Percentiles rank a stretch among this genome's conserved stretches.
These are phyloP conservation scores for Athalia rosae DNA, from an alignment of 2,888 invertebrate species.

Conservation along the genomic window DNA sequence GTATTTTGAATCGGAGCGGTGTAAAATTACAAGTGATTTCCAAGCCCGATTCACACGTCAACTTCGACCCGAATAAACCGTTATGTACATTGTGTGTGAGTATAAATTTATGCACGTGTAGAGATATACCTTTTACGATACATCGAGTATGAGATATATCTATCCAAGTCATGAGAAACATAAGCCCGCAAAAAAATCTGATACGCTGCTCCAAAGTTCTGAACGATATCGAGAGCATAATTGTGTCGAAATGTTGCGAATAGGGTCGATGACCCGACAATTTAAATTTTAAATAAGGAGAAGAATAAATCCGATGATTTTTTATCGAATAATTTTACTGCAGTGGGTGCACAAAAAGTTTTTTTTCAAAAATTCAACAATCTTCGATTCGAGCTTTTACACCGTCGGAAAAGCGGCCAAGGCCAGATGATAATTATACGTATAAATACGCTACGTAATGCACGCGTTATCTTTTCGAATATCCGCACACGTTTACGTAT, in stretches of 20 bases:
- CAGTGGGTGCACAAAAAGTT: background rate
- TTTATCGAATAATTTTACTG: background rate
- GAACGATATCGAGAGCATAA: too few relatives aligned
- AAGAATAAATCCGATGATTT: too few relatives aligned
- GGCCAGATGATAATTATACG: conserved; percentile 21
- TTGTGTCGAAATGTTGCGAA: too few relatives aligned
- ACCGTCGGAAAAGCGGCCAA: conserved; percentile 18
- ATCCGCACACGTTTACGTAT: background rate
- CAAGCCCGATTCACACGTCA: background rate
- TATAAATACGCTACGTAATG: background rate
- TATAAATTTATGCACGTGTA: too few relatives aligned
- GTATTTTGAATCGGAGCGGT: background rate
- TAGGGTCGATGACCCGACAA: too few relatives aligned
- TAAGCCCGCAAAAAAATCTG: too few relatives aligned
- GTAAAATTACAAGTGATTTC: conserved; percentile 9
- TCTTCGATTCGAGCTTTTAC: conserved; percentile 24
- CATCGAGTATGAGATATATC: too few relatives aligned
- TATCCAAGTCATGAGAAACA: too few relatives aligned
- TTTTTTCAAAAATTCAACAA: background rate
- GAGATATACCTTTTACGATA: too few relatives aligned
- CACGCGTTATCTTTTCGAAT: conserved; percentile 13
- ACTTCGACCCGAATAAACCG: conserved; percentile 1
- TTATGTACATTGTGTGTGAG: background rate
- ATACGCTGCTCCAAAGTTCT: too few relatives aligned
- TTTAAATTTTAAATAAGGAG: too few relatives aligned